phyloP scores from a whole-genome alignment of 2,888 invertebrate species.

The Epinotia ramella region DNA sequence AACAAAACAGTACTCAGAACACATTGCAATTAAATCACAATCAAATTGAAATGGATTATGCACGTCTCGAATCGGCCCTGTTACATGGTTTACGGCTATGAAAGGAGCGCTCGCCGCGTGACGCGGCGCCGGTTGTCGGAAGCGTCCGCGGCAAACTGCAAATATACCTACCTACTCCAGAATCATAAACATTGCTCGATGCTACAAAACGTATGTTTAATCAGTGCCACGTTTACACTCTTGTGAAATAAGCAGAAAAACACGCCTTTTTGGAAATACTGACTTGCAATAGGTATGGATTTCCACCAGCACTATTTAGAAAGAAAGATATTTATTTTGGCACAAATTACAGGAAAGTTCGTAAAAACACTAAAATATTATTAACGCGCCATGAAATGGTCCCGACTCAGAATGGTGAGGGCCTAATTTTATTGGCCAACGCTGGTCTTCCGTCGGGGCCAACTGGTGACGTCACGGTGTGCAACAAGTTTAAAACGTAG shows the following conservation, averaged over 20 bases:
- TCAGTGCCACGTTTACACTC: background rate
- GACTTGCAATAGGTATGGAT: too few species aligned
- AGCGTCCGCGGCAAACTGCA: background rate
- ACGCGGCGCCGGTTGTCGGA: slow-evolving; percentile 4
- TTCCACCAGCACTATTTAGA: too few species aligned
- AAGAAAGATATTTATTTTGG: too few species aligned
- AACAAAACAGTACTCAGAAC: background rate
- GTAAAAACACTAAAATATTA: too few species aligned
- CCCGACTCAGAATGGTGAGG: too few species aligned
- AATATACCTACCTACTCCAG: background rate
- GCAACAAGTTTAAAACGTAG: too few species aligned
- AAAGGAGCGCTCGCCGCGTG: slow-evolving; percentile 4
- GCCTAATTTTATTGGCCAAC: too few species aligned
- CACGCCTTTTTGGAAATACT: background rate
- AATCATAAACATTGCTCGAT: slow-evolving; percentile 8
- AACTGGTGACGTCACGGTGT: too few species aligned
- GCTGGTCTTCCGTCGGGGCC: too few species aligned
- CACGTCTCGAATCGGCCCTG: background rate
- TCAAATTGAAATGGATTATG: background rate
- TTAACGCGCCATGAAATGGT: too few species aligned
- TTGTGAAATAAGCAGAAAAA: slow-evolving; percentile 1
- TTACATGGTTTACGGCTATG: slow-evolving; percentile 1
- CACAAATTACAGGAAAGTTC: too few species aligned
- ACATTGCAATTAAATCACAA: background rate
- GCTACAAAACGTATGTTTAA: background rate